Conservation (phyloP, 2,113 vertebrate genomes). For the Thymallus thymallus region DNA sequence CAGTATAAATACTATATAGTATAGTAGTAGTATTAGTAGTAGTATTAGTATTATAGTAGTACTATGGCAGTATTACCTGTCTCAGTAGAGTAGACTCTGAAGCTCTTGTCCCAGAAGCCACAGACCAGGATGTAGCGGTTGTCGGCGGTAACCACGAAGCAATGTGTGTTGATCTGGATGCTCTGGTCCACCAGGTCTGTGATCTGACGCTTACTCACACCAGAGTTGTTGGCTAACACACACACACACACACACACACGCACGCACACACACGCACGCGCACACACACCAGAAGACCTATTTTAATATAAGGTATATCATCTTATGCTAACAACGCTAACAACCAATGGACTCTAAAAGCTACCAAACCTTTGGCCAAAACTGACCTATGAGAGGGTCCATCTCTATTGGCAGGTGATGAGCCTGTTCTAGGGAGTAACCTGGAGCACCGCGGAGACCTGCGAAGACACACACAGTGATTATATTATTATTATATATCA, state of each 20-base stretch:
- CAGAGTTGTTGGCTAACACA: conserved; percentile 90
- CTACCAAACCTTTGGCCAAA: too few relatives aligned
- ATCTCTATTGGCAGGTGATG: conserved; percentile 81
- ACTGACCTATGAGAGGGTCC: conserved; percentile 79
- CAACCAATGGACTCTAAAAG: neutral
- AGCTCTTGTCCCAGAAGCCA: conserved; percentile 99
- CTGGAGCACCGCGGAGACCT: conserved; percentile 79
- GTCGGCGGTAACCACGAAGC: conserved; percentile 97
- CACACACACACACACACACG: neutral
- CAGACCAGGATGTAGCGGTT: conserved; percentile 98
- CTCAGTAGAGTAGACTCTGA: conserved; percentile 96
- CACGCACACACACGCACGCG: neutral
- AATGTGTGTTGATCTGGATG: conserved; percentile 98
- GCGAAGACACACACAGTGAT: neutral
- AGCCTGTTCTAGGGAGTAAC: conserved; percentile 79
- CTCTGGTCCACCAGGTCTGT: conserved; percentile 99
- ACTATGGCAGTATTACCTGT: conserved; percentile 75
- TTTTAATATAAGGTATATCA: neutral
- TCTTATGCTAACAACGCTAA: neutral
- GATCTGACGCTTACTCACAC: conserved; percentile 96
- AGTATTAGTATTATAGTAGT: neutral
- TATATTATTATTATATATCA: too few relatives aligned
- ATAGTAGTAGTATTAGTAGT: too few relatives aligned
- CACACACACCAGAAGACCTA: too few relatives aligned
- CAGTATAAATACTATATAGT: conserved; percentile 54